phyloP scores from a whole-genome alignment of 1,140 invertebrate species.

The Drosophila parvula region DNA sequence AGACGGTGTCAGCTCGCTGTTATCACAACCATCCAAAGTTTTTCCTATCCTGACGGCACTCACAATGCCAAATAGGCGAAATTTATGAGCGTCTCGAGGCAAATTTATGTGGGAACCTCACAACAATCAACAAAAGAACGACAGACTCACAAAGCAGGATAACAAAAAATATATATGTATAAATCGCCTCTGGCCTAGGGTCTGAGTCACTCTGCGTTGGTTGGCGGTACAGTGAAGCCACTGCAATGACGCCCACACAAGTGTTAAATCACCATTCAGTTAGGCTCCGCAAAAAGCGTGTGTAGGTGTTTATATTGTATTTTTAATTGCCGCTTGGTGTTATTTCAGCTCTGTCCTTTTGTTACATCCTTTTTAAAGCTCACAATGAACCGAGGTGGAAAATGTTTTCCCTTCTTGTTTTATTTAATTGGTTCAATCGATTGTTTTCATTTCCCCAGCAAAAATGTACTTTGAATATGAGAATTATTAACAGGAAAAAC shows the following conservation, averaged over 20 bases:
- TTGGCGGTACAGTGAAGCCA: constrained; percentile 12
- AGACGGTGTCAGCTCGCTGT: constrained; percentile 17
- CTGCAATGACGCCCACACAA: neutral
- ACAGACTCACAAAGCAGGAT: constrained; percentile 17
- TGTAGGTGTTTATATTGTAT: neutral
- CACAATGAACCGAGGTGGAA: too few species aligned
- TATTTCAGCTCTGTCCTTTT: neutral
- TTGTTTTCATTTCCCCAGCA: neutral
- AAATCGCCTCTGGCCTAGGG: constrained; percentile 35
- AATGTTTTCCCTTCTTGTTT: neutral
- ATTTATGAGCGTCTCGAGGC: constrained; percentile 67
- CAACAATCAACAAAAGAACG: constrained; percentile 49
- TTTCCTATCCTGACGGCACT: constrained; percentile 11
- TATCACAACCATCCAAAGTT: constrained; percentile 15
- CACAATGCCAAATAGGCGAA: constrained; percentile 37
- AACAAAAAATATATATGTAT: constrained; percentile 17
- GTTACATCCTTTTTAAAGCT: neutral
- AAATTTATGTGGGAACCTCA: constrained; percentile 60
- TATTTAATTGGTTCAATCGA: neutral
- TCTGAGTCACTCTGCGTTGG: constrained; percentile 22
- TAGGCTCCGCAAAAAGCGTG: neutral
- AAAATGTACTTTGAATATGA: neutral
- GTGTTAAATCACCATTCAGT: neutral
- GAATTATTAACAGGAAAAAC: neutral
- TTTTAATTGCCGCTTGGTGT: constrained; percentile 10